phyloP scores from a whole-genome alignment of 2,797 vertebrate genomes.

The Clarias pachynema region DNA sequence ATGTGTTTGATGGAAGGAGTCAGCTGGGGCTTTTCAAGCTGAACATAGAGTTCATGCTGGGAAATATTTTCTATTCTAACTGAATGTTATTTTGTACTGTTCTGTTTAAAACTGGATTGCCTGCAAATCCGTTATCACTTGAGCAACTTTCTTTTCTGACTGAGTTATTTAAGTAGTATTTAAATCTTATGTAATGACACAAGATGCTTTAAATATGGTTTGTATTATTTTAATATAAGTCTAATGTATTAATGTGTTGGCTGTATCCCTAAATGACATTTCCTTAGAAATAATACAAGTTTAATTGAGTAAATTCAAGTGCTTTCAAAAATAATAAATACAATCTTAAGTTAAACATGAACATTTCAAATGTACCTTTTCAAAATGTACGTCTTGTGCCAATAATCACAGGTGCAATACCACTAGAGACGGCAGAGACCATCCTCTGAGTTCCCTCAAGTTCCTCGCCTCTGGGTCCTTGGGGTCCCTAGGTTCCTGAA shows the following conservation, averaged over 20 bases:
- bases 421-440: no score
- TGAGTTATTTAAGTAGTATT: neutral
- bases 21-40: neutral
- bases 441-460: no score
- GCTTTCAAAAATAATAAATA: neutral
- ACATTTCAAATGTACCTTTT: neutral
- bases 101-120: conserved; percentile 34
- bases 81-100: conserved; percentile 18
- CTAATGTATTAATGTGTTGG: no score
- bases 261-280: neutral
- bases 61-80: conserved; percentile 18
- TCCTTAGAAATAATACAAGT: neutral
- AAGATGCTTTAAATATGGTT: neutral
- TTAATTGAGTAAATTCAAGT: neutral
- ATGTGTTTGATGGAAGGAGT: conserved; percentile 17
- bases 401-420: neutral
- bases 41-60: conserved; percentile 22
- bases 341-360: neutral
- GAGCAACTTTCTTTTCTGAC: neutral
- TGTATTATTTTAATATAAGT: neutral
- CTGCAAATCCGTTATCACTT: conserved; percentile 10
- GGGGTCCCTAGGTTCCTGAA: neutral
- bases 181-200: neutral
- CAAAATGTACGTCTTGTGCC: neutral
- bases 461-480: neutral